Conservation (phyloP, 2,888 invertebrate species). For the Thalpophila matura region DNA sequence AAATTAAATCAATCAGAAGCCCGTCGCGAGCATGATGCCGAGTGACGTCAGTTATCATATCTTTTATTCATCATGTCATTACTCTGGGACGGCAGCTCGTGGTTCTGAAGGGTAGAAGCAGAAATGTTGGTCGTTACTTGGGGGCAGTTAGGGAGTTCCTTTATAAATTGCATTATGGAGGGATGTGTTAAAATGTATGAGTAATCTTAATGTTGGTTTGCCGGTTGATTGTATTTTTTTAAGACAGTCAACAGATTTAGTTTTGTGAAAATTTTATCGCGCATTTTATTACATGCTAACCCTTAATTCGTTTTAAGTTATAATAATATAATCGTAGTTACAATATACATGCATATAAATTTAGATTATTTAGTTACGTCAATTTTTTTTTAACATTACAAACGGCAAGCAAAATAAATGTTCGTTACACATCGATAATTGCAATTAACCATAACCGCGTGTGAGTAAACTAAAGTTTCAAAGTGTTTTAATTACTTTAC, state of each 20-base stretch:
- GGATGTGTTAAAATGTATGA: too few relatives aligned
- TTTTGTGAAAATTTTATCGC: too few relatives aligned
- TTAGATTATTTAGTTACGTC: too few relatives aligned
- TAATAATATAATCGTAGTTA: too few relatives aligned
- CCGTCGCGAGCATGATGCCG: constrained; percentile 31
- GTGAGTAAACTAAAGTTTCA: constrained; percentile 11
- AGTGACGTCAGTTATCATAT: constrained; percentile 45
- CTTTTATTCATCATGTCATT: constrained; percentile 50
- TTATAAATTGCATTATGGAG: background rate
- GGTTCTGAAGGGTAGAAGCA: background rate
- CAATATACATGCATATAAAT: too few relatives aligned
- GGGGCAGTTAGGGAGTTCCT: background rate
- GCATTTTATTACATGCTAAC: too few relatives aligned
- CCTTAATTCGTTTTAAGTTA: too few relatives aligned
- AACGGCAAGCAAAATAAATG: background rate
- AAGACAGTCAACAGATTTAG: too few relatives aligned
- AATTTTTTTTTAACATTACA: background rate
- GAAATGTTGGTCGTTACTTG: background rate
- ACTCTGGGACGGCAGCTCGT: constrained; percentile 9
- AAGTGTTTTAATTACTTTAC: constrained; percentile 26
- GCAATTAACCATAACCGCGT: background rate
- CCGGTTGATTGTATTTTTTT: background rate
- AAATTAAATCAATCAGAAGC: constrained; percentile 70
- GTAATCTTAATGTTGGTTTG: background rate
- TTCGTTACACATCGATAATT: too few relatives aligned